A percentile compares a stretch with the other conserved stretches of the same genome.
phyloP scores from a whole-genome alignment of 2,113 vertebrate species.

The Cinclus cinclus region DNA sequence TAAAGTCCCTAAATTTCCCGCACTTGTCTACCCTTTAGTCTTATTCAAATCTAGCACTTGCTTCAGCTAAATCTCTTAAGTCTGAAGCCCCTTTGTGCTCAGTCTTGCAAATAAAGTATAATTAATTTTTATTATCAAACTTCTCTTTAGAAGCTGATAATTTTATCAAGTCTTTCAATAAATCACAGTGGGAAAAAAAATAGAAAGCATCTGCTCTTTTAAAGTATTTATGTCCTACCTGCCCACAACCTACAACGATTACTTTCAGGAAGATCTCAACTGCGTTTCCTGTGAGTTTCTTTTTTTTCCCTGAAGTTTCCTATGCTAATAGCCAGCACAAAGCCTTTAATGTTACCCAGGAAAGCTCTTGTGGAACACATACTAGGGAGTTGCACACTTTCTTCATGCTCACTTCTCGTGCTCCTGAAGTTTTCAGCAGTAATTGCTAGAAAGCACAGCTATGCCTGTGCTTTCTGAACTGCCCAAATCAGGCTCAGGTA shows the following conservation, averaged over 20 bases:
- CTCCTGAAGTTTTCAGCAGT: background rate
- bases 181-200: background rate
- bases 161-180: background rate
- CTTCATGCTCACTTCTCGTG: background rate
- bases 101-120: background rate
- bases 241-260: background rate
- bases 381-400: background rate
- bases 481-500: background rate
- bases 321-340: background rate
- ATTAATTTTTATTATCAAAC: background rate
- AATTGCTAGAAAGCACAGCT: background rate
- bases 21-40: background rate
- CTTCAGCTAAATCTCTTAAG: background rate
- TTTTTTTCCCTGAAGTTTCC: background rate
- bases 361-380: background rate
- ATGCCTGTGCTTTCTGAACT: background rate
- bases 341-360: background rate
- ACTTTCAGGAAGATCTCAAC: background rate
- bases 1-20: background rate
- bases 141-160: background rate
- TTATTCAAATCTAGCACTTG: background rate
- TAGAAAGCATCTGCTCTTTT: background rate
- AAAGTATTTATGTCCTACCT: background rate
- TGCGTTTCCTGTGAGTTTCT: background rate
- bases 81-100: background rate